Conservation (phyloP, 2,797 vertebrate genomes). For the Allobates femoralis region DNA sequence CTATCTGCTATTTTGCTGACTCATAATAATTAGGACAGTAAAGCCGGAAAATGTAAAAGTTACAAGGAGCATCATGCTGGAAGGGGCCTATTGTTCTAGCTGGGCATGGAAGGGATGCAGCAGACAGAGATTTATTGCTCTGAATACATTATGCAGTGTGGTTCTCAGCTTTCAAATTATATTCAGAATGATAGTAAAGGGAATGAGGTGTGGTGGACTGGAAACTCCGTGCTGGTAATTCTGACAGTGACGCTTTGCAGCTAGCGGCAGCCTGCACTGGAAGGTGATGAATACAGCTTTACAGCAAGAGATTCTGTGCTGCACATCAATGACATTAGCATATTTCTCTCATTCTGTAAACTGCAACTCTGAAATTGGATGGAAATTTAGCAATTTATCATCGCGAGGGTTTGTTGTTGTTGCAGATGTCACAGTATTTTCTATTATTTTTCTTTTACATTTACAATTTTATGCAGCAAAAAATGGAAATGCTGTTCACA, state of each 20-base stretch:
- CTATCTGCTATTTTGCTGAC: neutral
- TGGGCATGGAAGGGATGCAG: neutral
- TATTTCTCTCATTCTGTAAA: conserved; percentile 54
- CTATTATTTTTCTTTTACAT: conserved; percentile 13
- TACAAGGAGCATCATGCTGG: neutral
- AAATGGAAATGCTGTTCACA: neutral
- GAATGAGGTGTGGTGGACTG: neutral
- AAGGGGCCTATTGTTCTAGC: neutral
- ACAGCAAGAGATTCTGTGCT: conserved; percentile 19
- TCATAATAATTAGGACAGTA: conserved; percentile 52
- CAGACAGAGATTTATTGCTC: neutral
- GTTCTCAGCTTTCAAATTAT: conserved; percentile 34
- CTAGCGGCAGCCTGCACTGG: conserved; percentile 44
- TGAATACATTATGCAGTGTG: conserved; percentile 21
- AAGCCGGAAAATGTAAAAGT: conserved; percentile 32
- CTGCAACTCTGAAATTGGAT: conserved; percentile 46
- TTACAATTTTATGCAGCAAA: conserved; percentile 22
- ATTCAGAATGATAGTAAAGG: conserved; percentile 29
- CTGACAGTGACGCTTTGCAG: conserved; percentile 58
- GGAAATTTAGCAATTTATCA: conserved; percentile 52
- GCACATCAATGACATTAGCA: conserved; percentile 50
- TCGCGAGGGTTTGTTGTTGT: conserved; percentile 27
- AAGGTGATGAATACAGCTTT: conserved; percentile 57
- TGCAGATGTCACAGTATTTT: conserved; percentile 39
- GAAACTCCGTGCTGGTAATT: conserved; percentile 22